Conservation (phyloP, 2,113 vertebrate species). For the Guaruba guarouba region DNA sequence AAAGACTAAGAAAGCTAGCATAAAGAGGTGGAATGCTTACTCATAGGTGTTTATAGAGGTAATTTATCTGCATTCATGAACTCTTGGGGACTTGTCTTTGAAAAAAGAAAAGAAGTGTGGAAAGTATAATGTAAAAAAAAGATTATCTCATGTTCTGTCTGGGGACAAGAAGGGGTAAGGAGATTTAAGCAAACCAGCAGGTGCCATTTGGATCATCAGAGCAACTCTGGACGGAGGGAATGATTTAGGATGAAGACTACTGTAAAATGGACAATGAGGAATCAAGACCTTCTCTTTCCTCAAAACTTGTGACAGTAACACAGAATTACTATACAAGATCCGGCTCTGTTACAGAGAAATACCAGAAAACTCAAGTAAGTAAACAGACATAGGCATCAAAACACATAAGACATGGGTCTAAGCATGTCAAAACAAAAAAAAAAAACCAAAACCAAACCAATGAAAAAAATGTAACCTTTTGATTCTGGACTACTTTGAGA, state of each 20-base stretch:
- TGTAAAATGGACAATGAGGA: not conserved
- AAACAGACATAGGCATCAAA: not conserved
- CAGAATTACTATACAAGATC: not conserved
- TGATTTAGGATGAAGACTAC: not conserved
- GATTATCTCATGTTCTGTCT: not conserved
- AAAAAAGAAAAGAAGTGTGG: not conserved
- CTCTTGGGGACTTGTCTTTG: not conserved
- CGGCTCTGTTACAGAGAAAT: not conserved
- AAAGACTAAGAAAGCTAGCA: not conserved
- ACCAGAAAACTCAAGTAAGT: not conserved
- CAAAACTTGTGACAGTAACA: not conserved
- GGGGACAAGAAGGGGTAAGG: not conserved
- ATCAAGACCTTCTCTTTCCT: not conserved
- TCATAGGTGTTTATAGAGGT: not conserved
- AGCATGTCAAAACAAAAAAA: not conserved
- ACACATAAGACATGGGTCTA: rapidly evolving
- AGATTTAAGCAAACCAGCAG: not conserved
- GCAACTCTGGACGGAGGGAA: not conserved
- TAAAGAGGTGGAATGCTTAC: not conserved
- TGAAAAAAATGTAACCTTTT: not conserved
- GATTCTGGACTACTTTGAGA: not conserved
- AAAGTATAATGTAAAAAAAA: not conserved
- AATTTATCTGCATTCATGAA: not conserved
- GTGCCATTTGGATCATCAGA: not conserved
- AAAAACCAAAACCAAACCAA: too few relatives aligned